Conservation (phyloP, 2,888 invertebrate genomes). For the Drosophila setosimentum region DNA sequence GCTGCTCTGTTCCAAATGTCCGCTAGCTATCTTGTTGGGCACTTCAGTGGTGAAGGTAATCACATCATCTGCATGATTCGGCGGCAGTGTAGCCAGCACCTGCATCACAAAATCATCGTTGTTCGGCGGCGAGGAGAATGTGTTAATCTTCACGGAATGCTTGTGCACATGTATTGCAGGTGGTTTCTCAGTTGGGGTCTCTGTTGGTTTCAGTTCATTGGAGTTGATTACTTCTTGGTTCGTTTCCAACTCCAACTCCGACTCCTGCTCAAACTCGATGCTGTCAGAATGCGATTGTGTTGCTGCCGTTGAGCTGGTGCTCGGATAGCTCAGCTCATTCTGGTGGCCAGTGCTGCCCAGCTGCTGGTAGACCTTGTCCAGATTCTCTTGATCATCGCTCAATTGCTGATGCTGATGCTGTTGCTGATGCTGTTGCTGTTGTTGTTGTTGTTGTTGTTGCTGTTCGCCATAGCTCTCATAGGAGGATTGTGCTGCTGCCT, state of each 20-base stretch:
- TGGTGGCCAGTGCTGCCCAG: conserved; percentile 57
- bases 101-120: conserved; percentile 83
- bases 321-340: conserved; percentile 24
- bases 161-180: conserved; percentile 78
- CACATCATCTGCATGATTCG: conserved; percentile 61
- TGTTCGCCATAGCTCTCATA: conserved; percentile 70
- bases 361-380: conserved; percentile 79
- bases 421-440: conserved; percentile 43
- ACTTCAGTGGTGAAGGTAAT: conserved; percentile 81
- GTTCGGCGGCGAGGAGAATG: conserved; percentile 77
- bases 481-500: conserved; percentile 64
- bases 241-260: conserved; percentile 59
- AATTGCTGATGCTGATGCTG: conserved; percentile 45
- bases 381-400: conserved; percentile 65
- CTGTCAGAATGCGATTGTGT: conserved; percentile 61
- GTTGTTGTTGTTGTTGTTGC: conserved; percentile 58
- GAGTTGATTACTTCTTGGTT: conserved; percentile 40
- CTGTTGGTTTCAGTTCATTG: conserved; percentile 53
- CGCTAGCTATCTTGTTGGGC: conserved; percentile 81
- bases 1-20: conserved; percentile 70
- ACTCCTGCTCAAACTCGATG: conserved; percentile 74
- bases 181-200: conserved; percentile 63
- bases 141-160: conserved; percentile 81
- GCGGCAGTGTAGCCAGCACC: conserved; percentile 76
- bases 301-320: conserved; percentile 59